Base-by-base conservation (phyloP, 2,113 vertebrate species). In the Passer montanus region DNA sequence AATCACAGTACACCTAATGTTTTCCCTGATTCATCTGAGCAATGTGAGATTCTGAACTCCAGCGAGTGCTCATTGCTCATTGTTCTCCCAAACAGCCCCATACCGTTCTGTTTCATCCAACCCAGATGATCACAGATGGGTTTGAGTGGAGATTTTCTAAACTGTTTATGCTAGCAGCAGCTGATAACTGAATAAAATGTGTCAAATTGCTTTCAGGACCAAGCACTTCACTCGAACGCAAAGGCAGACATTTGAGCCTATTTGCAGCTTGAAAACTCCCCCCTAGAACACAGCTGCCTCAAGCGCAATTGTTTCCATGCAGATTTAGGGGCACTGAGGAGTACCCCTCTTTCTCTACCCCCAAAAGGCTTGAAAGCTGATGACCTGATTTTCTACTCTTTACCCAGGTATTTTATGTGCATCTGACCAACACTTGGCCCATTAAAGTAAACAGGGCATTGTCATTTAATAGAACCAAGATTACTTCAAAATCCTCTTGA, bases 21-120 rank as follows among this genome's bases (percentile, higher is more conserved):
- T 97, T 96, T 97, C 96, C 93, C 85, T 91, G 96, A 95, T 97
- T 96, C 92, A 80, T 96, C 63, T 60, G 84, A 96, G 81, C 92
- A 89, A 63, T 87, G 74, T n/a, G 95, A 95, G 96, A 92, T 93
- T 87, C 74, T 68, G 91, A 97, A 90, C 85, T 77, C 74, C 72
- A 52, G 59, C 76, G 59, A 97, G 84, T 56, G 94, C 93, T 97
- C 94, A 83, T 68, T 69, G 81, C 72, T 87, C 95, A 93, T 94
- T 98, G 88, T 97, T 96, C 97, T 64, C 79, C 63, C 84, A 79
- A 80, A 90, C 33, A 96, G 90, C 88, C 93, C 46, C 90, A 35
- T 17, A 62, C 46, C 4, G 1, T 28, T 84, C 47, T 82, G 46
- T 62, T 90, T 89, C 68, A 69, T 52, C 72, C 79, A 58, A 60